These are phyloP conservation scores for Eupithecia tripunctaria DNA, from an alignment of 2,888 invertebrate species.

Conservation along the genomic window DNA sequence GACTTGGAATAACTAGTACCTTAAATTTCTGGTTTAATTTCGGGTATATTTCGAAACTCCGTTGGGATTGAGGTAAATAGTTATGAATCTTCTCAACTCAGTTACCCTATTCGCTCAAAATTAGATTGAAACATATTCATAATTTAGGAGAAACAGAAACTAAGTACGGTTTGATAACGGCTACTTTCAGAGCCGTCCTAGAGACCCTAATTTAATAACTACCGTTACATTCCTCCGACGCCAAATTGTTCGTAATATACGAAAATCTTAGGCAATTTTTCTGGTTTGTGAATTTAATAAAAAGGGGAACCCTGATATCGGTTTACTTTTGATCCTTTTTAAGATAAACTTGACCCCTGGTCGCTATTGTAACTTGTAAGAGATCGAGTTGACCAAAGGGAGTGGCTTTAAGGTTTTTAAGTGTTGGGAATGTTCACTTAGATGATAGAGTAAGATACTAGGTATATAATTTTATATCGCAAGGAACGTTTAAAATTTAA, in stretches of 20 bases:
- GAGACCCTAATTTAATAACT: not conserved
- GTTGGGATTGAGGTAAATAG: slow-evolving; percentile 9
- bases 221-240: slow-evolving; percentile 27
- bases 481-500: not conserved
- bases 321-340: slow-evolving; percentile 48
- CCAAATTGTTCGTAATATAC: slow-evolving; percentile 10
- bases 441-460: slow-evolving; percentile 1
- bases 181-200: not conserved
- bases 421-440: slow-evolving; percentile 38
- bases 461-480: not conserved
- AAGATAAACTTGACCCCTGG: slow-evolving; percentile 44
- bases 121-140: slow-evolving; percentile 19
- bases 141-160: slow-evolving; percentile 5
- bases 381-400: slow-evolving; percentile 45
- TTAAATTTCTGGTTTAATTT: slow-evolving; percentile 2
- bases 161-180: not conserved
- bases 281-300: slow-evolving; percentile 35
- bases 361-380: slow-evolving; percentile 47
- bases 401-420: slow-evolving; percentile 46
- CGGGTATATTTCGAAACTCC: not conserved
- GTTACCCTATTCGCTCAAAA: slow-evolving; percentile 27
- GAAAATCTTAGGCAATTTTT: slow-evolving; percentile 22
- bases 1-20: not conserved
- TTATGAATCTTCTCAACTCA: slow-evolving; percentile 22
- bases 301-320: slow-evolving; percentile 35